Evolutionary conservation across 2,888 invertebrate species (phyloP).

Genomic region (Drosophila longiperda): DNA sequence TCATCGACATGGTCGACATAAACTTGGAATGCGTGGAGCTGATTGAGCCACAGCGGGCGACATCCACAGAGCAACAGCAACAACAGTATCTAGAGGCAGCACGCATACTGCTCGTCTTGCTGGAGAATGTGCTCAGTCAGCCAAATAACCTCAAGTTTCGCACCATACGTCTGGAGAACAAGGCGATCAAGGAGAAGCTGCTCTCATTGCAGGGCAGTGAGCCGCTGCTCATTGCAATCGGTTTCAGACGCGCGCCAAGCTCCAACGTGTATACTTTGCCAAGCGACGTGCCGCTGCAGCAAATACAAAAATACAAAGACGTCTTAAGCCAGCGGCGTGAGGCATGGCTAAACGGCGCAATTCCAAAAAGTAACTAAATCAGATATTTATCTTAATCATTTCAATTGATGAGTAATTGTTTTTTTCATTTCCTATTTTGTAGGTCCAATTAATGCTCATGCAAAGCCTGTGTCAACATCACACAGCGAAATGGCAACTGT

Average conservation of each 20-base stretch:
- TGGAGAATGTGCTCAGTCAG: conserved; percentile 84
- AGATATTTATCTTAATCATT: neutral
- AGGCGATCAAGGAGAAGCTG: conserved; percentile 83
- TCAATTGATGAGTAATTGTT: neutral
- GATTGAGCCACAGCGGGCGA: conserved; percentile 62
- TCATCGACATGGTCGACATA: conserved; percentile 67
- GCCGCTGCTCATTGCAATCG: conserved; percentile 81
- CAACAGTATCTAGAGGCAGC: conserved; percentile 82
- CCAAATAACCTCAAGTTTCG: conserved; percentile 83
- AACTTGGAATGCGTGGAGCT: conserved; percentile 69
- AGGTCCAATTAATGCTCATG: conserved; percentile 47
- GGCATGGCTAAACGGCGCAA: conserved; percentile 66
- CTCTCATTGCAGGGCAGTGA: conserved; percentile 79
- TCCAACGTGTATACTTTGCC: conserved; percentile 75
- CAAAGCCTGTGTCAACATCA: conserved; percentile 13
- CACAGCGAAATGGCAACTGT: conserved; percentile 29
- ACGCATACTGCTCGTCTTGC: conserved; percentile 82
- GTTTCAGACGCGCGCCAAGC: conserved; percentile 72
- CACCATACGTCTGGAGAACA: conserved; percentile 83
- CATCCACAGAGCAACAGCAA: conserved; percentile 48
- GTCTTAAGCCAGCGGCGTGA: conserved; percentile 73
- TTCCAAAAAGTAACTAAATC: conserved; percentile 43
- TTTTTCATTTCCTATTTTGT: neutral
- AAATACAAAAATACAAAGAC: conserved; percentile 82
- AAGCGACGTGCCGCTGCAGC: conserved; percentile 75